Conservation (phyloP, 1,140 invertebrate species). For the Trichonephila clavata region DNA sequence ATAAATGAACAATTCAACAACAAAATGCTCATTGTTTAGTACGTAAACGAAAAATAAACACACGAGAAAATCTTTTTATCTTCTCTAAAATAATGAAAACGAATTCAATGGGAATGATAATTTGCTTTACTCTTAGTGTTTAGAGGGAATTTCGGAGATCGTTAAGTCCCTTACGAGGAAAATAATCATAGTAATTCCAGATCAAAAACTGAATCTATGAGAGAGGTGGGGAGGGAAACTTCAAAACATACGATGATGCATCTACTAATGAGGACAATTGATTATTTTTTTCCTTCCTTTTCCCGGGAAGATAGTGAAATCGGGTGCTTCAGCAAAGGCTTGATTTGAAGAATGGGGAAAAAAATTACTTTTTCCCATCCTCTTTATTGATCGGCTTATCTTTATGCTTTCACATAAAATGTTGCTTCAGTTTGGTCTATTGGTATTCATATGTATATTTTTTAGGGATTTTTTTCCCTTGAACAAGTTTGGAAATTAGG, state of each 20-base stretch:
- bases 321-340: conserved; percentile 16
- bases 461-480: background rate
- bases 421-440: background rate
- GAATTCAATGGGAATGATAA: conserved; percentile 29
- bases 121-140: background rate
- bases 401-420: conserved; percentile 1
- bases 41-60: conserved; percentile 30
- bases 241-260: conserved; percentile 38
- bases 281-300: background rate
- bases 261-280: conserved; percentile 34
- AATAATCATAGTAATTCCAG: conserved; percentile 32
- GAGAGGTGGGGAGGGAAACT: background rate
- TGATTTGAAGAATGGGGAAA: background rate
- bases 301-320: conserved; percentile 17
- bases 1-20: background rate
- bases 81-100: conserved; percentile 7
- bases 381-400: conserved; percentile 22
- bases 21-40: conserved; percentile 12
- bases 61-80: background rate
- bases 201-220: conserved; percentile 16
- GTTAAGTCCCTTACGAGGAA: conserved; percentile 31
- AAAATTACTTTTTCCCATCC: conserved; percentile 5
- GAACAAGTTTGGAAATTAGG: background rate
- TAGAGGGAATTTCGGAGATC: background rate
- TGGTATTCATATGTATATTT: background rate